These are phyloP conservation scores for Acanthochromis polyacanthus DNA, from an alignment of 2,113 vertebrate species.

Conservation along the genomic window DNA sequence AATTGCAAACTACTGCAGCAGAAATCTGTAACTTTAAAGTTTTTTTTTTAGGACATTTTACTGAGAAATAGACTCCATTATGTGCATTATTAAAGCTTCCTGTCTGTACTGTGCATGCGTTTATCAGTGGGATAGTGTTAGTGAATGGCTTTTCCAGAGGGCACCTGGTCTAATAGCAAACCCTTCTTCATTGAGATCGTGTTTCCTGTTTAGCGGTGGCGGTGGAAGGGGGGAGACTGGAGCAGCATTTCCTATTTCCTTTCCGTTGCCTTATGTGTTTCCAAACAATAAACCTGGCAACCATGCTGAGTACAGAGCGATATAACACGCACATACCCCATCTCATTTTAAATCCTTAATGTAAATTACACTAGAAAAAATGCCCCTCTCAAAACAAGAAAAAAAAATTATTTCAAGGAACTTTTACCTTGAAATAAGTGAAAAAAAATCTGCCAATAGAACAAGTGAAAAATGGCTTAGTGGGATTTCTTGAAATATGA, in stretches of 20 bases:
- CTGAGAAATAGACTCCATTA: background rate
- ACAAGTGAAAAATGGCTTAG: too few species aligned
- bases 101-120: background rate
- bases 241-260: conserved; percentile 74
- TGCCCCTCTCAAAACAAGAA: too few species aligned
- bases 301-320: conserved; percentile 29
- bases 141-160: conserved; percentile 60
- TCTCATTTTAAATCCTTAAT: background rate
- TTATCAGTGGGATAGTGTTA: conserved; percentile 17
- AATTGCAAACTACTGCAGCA: conserved; percentile 9
- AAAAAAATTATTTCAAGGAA: too few species aligned
- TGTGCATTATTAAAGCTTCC: background rate
- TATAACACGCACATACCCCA: background rate
- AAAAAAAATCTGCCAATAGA: too few species aligned
- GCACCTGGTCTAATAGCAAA: conserved; percentile 44
- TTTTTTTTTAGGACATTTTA: background rate
- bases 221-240: conserved; percentile 11
- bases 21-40: background rate
- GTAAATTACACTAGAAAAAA: too few species aligned
- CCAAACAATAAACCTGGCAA: conserved; percentile 69
- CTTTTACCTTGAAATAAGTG: too few species aligned
- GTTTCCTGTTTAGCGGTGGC: conserved; percentile 61
- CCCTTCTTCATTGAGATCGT: conserved; percentile 43
- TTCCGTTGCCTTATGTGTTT: conserved; percentile 21
- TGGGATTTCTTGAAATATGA: too few species aligned